Evolutionary conservation across 2,113 vertebrate genomes (phyloP).

Genomic region (Melozone crissalis): DNA sequence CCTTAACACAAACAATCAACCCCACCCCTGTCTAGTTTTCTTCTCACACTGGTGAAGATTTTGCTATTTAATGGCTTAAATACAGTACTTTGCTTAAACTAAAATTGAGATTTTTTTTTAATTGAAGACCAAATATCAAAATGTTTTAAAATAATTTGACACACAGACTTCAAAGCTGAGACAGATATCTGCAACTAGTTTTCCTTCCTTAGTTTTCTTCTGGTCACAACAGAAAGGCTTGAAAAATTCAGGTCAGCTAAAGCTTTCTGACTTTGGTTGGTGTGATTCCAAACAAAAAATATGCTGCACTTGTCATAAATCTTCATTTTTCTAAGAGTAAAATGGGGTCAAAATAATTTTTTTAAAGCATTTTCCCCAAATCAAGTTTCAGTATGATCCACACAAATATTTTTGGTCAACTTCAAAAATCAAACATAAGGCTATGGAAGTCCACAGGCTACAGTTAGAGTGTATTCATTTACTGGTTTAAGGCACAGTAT

Average conservation of each 20-base stretch:
- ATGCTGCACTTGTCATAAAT: background rate
- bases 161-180: background rate
- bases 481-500: constrained; percentile 70
- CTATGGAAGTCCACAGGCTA: constrained; percentile 10
- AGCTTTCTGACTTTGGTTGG: background rate
- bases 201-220: background rate
- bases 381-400: background rate
- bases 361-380: background rate
- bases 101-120: background rate
- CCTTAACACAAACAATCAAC: background rate
- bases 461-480: constrained; percentile 14
- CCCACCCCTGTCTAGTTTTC: background rate
- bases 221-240: background rate
- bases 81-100: background rate
- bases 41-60: background rate
- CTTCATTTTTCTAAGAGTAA: background rate
- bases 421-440: constrained; percentile 29
- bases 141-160: background rate
- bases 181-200: background rate
- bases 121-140: background rate
- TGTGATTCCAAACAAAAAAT: background rate
- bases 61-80: background rate
- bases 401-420: constrained; percentile 1
- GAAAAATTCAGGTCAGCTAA: background rate
- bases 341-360: background rate